These are phyloP conservation scores for Sympetrum striolatum DNA, from an alignment of 2,888 invertebrate species.

Conservation along the genomic window DNA sequence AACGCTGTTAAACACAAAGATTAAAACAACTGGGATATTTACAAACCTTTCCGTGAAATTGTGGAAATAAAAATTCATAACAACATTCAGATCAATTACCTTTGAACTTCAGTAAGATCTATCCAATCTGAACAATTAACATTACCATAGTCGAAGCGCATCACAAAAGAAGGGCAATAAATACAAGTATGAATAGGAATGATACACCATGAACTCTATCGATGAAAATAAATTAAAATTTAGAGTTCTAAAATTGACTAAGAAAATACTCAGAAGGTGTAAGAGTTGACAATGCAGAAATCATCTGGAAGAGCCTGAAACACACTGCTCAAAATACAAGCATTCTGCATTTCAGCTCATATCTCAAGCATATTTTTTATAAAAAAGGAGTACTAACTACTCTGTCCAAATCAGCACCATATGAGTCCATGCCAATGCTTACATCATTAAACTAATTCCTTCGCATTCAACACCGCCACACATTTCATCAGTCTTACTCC, in stretches of 20 bases:
- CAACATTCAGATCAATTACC: background rate
- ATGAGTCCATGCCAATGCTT: background rate
- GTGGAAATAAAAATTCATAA: background rate
- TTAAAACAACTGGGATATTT: background rate
- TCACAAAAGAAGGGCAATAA: conserved; percentile 9
- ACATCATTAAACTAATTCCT: background rate
- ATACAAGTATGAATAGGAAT: conserved; percentile 25
- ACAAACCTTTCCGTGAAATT: background rate
- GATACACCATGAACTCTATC: conserved; percentile 10
- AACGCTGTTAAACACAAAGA: background rate
- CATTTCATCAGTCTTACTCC: background rate
- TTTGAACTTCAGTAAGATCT: background rate
- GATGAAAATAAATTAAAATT: background rate
- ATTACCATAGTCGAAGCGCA: conserved; percentile 5
- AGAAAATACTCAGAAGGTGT: conserved; percentile 31
- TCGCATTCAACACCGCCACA: background rate
- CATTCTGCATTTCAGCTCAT: background rate
- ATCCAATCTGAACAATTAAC: background rate
- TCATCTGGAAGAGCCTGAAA: background rate
- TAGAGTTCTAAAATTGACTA: conserved; percentile 1
- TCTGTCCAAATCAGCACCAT: conserved; percentile 16
- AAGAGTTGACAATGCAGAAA: background rate
- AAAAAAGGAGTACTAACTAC: background rate
- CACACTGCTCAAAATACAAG: background rate
- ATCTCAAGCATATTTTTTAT: background rate